Evolutionary conservation across 2,797 vertebrate species (phyloP).

Genomic region (Mormyrops attenuatus): DNA sequence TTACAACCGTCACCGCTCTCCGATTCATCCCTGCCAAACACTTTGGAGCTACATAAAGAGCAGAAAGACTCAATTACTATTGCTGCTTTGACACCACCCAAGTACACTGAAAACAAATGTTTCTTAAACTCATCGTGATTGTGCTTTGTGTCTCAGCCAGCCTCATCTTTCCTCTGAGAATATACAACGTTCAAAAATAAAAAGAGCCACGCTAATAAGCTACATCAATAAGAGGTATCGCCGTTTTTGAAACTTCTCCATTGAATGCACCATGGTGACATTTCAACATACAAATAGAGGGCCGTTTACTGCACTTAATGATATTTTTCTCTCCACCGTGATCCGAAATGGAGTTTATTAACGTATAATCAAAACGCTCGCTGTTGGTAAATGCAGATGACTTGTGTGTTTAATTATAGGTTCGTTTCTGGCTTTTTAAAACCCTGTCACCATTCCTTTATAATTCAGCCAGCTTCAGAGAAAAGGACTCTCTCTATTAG

Average conservation of each 20-base stretch:
- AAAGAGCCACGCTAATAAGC: neutral
- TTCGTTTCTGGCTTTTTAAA: slow-evolving; percentile 37
- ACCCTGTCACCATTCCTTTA: neutral
- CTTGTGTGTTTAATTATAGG: slow-evolving; percentile 45
- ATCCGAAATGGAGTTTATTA: neutral
- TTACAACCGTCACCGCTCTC: slow-evolving; percentile 43
- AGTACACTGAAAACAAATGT: slow-evolving; percentile 54
- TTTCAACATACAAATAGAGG: neutral
- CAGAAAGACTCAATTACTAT: neutral
- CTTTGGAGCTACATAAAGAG: slow-evolving; percentile 25
- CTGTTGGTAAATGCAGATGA: neutral
- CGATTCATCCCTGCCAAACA: neutral
- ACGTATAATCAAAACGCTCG: neutral
- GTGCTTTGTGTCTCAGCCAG: slow-evolving; percentile 35
- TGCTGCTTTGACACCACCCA: slow-evolving; percentile 22
- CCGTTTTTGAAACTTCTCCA: neutral
- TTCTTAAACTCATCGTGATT: slow-evolving; percentile 50
- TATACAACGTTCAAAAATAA: neutral
- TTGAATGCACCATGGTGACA: neutral
- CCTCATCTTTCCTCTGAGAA: slow-evolving; percentile 29
- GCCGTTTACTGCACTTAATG: neutral
- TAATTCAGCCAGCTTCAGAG: neutral
- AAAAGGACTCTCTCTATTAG: slow-evolving; percentile 58
- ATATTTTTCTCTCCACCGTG: neutral
- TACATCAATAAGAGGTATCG: neutral